These are phyloP conservation scores for Sphaeridia pumilis DNA, from an alignment of 2,888 invertebrate genomes.

Conservation along the genomic window DNA sequence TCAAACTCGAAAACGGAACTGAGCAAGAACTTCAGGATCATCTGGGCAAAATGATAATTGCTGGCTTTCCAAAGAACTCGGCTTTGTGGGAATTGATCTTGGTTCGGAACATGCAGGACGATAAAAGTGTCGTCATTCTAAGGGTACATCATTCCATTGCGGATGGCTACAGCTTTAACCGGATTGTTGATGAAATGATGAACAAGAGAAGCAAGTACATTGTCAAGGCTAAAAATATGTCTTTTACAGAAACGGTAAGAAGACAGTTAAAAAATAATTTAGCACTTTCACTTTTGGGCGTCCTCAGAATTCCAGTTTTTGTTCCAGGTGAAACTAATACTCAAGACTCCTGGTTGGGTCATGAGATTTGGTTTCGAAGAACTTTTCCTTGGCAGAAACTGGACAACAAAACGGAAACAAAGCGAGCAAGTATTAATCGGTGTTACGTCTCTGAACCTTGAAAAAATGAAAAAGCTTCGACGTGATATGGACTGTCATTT, in stretches of 20 bases:
- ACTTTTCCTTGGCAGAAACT: slow-evolving; percentile 9
- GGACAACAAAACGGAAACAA: slow-evolving; percentile 14
- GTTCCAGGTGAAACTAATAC: background rate
- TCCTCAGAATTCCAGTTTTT: too few relatives aligned
- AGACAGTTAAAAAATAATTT: too few relatives aligned
- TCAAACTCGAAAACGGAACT: slow-evolving; percentile 9
- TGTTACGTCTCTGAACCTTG: slow-evolving; percentile 17
- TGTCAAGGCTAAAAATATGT: slow-evolving; percentile 11
- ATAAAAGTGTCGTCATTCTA: slow-evolving; percentile 19
- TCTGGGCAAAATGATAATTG: slow-evolving; percentile 18
- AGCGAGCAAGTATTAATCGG: slow-evolving; percentile 15
- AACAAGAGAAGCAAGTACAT: slow-evolving; percentile 18
- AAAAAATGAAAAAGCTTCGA: slow-evolving; percentile 16
- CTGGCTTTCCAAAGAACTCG: slow-evolving; percentile 14
- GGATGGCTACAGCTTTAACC: slow-evolving; percentile 28
- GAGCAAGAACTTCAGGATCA: slow-evolving; percentile 9
- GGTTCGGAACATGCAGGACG: slow-evolving; percentile 10
- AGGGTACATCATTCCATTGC: slow-evolving; percentile 26
- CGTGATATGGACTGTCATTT: slow-evolving; percentile 20
- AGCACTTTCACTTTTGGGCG: too few relatives aligned
- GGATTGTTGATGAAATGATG: slow-evolving; percentile 23
- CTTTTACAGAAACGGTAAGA: slow-evolving; percentile 3
- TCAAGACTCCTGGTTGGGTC: slow-evolving; percentile 6
- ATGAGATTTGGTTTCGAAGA: slow-evolving; percentile 7
- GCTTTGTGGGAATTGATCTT: slow-evolving; percentile 21